These are phyloP conservation scores for Anniella stebbinsi DNA, from an alignment of 2,797 vertebrate species.

Conservation along the genomic window DNA sequence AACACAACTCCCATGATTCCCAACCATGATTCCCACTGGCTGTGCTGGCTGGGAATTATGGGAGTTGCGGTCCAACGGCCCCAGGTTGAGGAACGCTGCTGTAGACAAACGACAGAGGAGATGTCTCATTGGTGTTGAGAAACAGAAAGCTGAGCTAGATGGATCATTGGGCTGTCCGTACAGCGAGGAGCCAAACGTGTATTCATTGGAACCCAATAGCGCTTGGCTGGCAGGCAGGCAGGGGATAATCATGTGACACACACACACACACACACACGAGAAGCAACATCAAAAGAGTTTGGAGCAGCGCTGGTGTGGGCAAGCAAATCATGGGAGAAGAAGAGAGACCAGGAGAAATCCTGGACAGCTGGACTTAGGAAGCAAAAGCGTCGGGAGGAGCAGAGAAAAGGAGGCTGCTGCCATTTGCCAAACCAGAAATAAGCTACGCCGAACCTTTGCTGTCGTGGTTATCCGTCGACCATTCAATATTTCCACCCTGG, in stretches of 20 bases:
- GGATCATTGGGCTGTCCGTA: not conserved
- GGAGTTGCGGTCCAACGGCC: not conserved
- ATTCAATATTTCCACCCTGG: slow-evolving; percentile 78
- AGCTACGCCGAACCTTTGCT: slow-evolving; percentile 75
- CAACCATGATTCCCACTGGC: too few relatives aligned
- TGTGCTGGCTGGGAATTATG: not conserved
- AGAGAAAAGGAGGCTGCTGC: slow-evolving; percentile 35
- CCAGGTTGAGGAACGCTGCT: not conserved
- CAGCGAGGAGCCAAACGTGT: not conserved
- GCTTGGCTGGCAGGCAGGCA: not conserved
- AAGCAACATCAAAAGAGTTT: not conserved
- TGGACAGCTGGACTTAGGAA: slow-evolving; percentile 45
- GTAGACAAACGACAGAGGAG: not conserved
- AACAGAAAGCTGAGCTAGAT: not conserved
- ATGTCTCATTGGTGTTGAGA: not conserved
- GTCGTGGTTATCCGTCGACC: slow-evolving; percentile 73
- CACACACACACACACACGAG: not conserved
- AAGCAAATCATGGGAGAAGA: not conserved
- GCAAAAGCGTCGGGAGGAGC: slow-evolving; percentile 43
- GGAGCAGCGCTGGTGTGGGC: not conserved
- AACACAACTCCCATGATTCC: not conserved
- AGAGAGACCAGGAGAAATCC: slow-evolving; percentile 26
- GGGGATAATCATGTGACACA: not conserved
- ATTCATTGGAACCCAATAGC: too few relatives aligned
- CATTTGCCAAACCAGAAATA: slow-evolving; percentile 65